Evolutionary conservation across 2,888 invertebrate species (phyloP).

Genomic region (Mesoligia furuncula): DNA sequence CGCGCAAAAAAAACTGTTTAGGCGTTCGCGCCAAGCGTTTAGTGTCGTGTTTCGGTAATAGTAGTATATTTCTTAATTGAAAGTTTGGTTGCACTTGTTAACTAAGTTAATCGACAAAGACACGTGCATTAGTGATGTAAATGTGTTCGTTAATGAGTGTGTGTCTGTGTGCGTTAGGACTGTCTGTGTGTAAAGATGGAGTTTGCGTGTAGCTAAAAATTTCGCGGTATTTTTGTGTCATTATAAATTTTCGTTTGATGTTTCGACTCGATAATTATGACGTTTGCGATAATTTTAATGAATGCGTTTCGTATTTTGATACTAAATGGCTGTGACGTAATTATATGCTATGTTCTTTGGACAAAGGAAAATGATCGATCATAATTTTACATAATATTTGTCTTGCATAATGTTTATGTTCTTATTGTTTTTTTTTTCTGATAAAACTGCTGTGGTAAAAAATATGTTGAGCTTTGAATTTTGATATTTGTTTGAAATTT

Average conservation of each 20-base stretch:
- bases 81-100: slow-evolving; percentile 77
- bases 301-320: slow-evolving; percentile 34
- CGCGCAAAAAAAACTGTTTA: slow-evolving; percentile 65
- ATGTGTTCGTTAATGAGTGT: slow-evolving; percentile 88
- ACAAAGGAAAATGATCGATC: slow-evolving; percentile 44
- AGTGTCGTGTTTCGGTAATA: slow-evolving; percentile 70
- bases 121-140: slow-evolving; percentile 88
- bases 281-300: slow-evolving; percentile 22
- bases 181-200: slow-evolving; percentile 78
- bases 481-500: not conserved
- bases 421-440: not conserved
- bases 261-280: slow-evolving; percentile 47
- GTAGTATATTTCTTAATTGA: slow-evolving; percentile 74
- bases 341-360: slow-evolving; percentile 22
- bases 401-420: not conserved
- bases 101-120: slow-evolving; percentile 70
- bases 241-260: slow-evolving; percentile 58
- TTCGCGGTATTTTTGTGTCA: slow-evolving; percentile 70
- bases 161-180: slow-evolving; percentile 80
- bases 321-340: slow-evolving; percentile 34
- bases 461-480: not conserved
- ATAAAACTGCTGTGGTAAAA: not conserved
- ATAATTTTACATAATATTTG: slow-evolving; percentile 14
- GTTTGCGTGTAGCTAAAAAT: slow-evolving; percentile 75
- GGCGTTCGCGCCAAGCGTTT: slow-evolving; percentile 76